Percentiles rank a stretch among this genome's conserved stretches.
These are phyloP conservation scores for Callocephalon fimbriatum DNA, from an alignment of 2,113 vertebrate species.

Conservation along the genomic window DNA sequence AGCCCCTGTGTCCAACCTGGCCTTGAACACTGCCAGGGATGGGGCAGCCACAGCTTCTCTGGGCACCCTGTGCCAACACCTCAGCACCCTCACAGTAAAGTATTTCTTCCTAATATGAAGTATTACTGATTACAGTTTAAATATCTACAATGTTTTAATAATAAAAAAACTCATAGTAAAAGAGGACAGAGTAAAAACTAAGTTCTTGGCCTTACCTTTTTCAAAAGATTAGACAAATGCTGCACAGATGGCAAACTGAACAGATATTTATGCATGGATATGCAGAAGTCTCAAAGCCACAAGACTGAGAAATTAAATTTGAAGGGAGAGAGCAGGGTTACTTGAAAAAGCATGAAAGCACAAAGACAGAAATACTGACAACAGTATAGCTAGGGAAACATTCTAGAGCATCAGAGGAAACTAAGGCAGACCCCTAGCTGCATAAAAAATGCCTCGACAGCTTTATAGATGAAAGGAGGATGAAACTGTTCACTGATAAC, in stretches of 20 bases:
- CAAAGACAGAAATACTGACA: not conserved
- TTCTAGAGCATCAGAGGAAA: not conserved
- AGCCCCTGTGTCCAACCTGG: not conserved
- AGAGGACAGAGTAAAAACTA: not conserved
- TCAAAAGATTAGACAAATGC: constrained; percentile 21
- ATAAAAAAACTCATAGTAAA: not conserved
- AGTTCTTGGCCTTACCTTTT: constrained; percentile 17
- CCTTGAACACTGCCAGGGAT: not conserved
- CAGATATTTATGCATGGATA: constrained; percentile 15
- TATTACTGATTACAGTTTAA: constrained; percentile 12
- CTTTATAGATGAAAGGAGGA: not conserved
- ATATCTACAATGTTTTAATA: not conserved
- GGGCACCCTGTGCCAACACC: not conserved
- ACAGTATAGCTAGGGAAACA: not conserved
- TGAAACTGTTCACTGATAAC: not conserved
- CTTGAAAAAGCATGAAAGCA: not conserved
- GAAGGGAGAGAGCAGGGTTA: not conserved
- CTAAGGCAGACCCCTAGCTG: not conserved
- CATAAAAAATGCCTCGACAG: not conserved
- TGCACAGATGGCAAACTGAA: not conserved
- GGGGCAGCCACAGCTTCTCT: not conserved
- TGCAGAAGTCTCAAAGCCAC: not conserved
- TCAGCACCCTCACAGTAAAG: not conserved
- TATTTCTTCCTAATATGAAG: not conserved
- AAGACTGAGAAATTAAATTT: constrained; percentile 19